Conservation (phyloP, 2,113 vertebrate genomes). For the Chroicocephalus ridibundus region DNA sequence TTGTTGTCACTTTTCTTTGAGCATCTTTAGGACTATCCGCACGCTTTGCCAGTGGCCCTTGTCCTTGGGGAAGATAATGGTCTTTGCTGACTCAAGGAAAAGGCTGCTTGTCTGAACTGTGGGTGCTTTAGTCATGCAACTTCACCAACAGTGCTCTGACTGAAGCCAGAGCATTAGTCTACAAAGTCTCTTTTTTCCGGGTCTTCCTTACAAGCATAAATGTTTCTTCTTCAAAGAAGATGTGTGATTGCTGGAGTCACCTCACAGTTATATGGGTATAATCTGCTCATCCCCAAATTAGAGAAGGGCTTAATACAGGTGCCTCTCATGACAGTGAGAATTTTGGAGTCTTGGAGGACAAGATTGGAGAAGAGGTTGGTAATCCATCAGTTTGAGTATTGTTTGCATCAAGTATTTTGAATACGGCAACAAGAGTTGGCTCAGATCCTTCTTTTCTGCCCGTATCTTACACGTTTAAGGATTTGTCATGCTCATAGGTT, state of each 20-base stretch:
- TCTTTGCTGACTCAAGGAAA: neutral
- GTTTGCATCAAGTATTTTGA: neutral
- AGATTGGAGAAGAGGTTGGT: neutral
- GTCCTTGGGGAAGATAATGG: neutral
- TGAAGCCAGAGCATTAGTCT: neutral
- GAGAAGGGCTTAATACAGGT: neutral
- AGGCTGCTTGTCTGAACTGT: neutral
- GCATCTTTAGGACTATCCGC: neutral
- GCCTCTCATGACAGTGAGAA: neutral
- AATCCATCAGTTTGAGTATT: neutral
- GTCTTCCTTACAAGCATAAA: neutral
- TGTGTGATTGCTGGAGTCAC: neutral
- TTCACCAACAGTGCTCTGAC: neutral
- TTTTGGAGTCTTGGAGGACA: neutral
- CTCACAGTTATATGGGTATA: neutral
- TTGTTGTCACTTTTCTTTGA: neutral
- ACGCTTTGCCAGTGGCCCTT: neutral
- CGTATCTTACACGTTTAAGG: fast-evolving
- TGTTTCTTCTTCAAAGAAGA: neutral
- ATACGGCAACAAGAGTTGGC: neutral
- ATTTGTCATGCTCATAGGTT: neutral
- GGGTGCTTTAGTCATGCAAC: neutral
- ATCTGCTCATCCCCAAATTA: neutral
- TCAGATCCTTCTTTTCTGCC: neutral
- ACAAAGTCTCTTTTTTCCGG: neutral